A percentile compares a stretch with the other conserved stretches of the same genome.
Conservation (phyloP, 2,888 invertebrate species). For the Leptopilina drosophilae region DNA sequence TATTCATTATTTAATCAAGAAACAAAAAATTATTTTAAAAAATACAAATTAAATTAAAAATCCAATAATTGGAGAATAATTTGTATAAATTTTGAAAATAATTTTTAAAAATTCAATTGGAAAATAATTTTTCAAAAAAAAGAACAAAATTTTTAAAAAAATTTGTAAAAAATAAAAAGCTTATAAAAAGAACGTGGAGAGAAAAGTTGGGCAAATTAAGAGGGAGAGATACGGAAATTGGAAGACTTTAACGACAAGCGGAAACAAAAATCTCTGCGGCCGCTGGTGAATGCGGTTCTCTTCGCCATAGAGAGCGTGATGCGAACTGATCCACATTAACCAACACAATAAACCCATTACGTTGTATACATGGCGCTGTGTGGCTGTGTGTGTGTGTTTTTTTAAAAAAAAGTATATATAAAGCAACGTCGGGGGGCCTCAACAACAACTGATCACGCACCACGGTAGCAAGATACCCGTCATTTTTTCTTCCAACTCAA, state of each 20-base stretch:
- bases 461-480: constrained; percentile 73
- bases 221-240: constrained; percentile 37
- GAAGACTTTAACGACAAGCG: constrained; percentile 40
- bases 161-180: no score
- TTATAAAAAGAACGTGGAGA: no score
- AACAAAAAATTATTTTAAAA: no score
- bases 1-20: no score
- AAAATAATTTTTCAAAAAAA: no score
- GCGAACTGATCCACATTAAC: constrained; percentile 49
- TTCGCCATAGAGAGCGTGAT: background rate
- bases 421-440: constrained; percentile 19
- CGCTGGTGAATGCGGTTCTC: constrained; percentile 2
- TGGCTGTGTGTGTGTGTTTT: constrained; percentile 31
- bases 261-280: constrained; percentile 40
- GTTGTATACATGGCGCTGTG: constrained; percentile 15
- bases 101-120: no score
- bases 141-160: no score
- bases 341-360: constrained; percentile 3
- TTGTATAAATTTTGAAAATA: no score
- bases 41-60: no score
- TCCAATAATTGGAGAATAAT: no score
- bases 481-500: constrained; percentile 72
- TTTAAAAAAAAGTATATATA: background rate
- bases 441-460: constrained; percentile 68
- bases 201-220: no score